Evolutionary conservation across 1,140 invertebrate species (phyloP).

Genomic region (Phthorimaea operculella): DNA sequence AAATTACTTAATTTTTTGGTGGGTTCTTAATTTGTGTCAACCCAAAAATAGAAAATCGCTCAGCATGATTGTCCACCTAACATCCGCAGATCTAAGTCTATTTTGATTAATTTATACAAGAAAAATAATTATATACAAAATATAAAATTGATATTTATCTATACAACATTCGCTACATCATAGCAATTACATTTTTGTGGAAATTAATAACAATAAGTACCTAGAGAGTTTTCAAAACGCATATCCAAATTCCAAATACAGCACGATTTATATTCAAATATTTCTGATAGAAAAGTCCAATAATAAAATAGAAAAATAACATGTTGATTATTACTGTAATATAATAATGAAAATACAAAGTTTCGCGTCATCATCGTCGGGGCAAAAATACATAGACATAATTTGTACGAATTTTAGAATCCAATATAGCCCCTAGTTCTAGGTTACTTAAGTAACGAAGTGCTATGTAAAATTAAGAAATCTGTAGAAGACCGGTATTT

Average conservation of each 20-base stretch:
- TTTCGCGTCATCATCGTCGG: too few relatives aligned
- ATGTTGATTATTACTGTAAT: constrained; percentile 2
- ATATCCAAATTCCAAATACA: constrained; percentile 19
- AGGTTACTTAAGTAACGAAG: background rate
- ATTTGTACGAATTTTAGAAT: background rate
- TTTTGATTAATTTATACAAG: constrained; percentile 59
- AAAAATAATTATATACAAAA: constrained; percentile 63
- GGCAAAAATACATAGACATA: background rate
- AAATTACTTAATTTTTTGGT: constrained; percentile 1
- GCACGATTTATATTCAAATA: constrained; percentile 25
- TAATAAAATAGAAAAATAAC: constrained; percentile 30
- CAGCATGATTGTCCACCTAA: constrained; percentile 24
- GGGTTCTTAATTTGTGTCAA: constrained; percentile 12
- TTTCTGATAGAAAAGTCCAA: constrained; percentile 25
- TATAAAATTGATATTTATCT: constrained; percentile 60
- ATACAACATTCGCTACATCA: constrained; percentile 44
- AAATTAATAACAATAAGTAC: constrained; percentile 57
- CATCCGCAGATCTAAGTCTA: constrained; percentile 53
- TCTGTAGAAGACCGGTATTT: too few relatives aligned
- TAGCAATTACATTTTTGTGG: constrained; percentile 38
- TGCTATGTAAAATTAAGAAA: too few relatives aligned
- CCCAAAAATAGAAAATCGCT: constrained; percentile 27
- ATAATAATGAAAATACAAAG: background rate
- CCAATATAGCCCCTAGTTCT: background rate
- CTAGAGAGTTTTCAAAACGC: constrained; percentile 30